phyloP scores from a whole-genome alignment of 1,140 invertebrate genomes.

The Gerris buenoi region DNA sequence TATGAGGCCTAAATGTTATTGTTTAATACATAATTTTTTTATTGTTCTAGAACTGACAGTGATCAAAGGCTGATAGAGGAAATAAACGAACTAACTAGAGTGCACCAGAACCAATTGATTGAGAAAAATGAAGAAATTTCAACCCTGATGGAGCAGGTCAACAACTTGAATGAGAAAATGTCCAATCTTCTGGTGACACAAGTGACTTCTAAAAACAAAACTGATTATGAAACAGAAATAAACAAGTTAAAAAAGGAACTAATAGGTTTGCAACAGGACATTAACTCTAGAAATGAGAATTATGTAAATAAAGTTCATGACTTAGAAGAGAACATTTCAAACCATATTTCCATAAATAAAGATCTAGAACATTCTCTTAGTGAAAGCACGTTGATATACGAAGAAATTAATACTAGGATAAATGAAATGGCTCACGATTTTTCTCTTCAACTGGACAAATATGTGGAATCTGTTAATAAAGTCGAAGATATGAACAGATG shows the following conservation, averaged over 20 bases:
- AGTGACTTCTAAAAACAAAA: conserved; percentile 1
- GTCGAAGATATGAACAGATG: not conserved
- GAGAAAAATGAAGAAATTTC: conserved; percentile 17
- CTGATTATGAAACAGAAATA: conserved; percentile 12
- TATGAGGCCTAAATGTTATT: too few relatives aligned
- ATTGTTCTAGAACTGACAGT: conserved; percentile 13
- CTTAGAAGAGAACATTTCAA: conserved; percentile 12
- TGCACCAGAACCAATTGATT: conserved; percentile 8
- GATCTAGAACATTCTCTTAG: conserved; percentile 9
- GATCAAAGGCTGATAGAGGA: conserved; percentile 6
- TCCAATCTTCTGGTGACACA: conserved; percentile 4
- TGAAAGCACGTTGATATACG: conserved; percentile 4
- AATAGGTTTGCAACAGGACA: conserved; percentile 5
- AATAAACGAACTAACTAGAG: conserved; percentile 13
- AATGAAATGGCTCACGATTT: conserved; percentile 11
- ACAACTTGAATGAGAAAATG: conserved; percentile 4
- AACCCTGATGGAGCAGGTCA: conserved; percentile 11
- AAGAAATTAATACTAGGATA: conserved; percentile 13
- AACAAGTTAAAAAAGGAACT: conserved; percentile 11
- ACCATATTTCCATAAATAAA: conserved; percentile 11
- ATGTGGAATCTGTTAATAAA: conserved; percentile 3
- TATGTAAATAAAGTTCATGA: conserved; percentile 10
- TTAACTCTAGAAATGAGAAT: conserved; percentile 11
- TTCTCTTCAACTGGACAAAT: conserved; percentile 5
- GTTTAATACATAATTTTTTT: too few relatives aligned